phyloP scores from a whole-genome alignment of 2,888 invertebrate species.

The Andrena dorsata region DNA sequence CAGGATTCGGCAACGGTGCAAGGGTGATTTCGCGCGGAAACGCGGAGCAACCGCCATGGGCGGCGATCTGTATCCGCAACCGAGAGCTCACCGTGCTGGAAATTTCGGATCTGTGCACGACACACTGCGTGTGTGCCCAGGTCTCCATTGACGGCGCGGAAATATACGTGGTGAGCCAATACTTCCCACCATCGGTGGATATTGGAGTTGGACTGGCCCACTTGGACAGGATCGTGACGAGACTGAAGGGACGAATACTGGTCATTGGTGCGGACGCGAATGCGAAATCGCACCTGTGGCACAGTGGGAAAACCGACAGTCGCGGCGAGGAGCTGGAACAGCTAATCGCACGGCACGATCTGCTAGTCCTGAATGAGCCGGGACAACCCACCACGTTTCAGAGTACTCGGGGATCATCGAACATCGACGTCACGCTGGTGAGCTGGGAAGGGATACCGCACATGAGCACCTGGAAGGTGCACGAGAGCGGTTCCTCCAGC shows the following conservation, averaged over 20 bases:
- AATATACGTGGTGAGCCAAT: background rate
- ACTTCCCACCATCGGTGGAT: background rate
- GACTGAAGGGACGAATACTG: background rate
- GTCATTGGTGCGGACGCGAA: background rate
- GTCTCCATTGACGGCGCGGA: background rate
- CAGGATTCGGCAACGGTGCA: background rate
- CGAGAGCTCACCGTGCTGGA: background rate
- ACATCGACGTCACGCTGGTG: conserved; percentile 11
- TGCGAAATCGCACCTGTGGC: background rate
- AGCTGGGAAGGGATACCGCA: background rate
- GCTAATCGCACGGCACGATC: background rate
- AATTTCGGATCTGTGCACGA: background rate
- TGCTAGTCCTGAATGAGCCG: background rate
- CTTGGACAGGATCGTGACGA: background rate
- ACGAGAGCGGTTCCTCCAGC: background rate
- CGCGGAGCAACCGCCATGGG: background rate
- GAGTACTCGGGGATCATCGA: background rate
- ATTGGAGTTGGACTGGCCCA: background rate
- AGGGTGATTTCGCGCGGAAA: background rate
- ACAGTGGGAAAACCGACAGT: background rate
- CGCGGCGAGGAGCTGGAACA: background rate
- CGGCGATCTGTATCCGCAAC: background rate
- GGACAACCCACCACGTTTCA: background rate
- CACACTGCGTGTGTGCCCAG: background rate
- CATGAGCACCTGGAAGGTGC: background rate